These are phyloP conservation scores for Cotesia glomerata DNA, from an alignment of 1,140 invertebrate species.

Conservation along the genomic window DNA sequence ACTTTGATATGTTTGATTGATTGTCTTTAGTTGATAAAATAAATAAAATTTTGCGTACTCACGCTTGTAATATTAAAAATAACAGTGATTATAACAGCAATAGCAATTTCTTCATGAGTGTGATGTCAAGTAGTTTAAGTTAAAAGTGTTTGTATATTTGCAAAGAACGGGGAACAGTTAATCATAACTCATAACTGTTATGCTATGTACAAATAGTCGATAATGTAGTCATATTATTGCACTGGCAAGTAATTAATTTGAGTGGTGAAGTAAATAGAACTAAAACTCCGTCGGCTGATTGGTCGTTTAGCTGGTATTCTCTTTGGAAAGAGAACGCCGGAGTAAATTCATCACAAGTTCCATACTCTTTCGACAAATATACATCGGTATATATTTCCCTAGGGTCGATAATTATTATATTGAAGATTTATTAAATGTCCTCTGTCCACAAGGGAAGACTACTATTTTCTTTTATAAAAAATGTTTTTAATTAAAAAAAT, in stretches of 20 bases:
- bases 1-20: too few relatives aligned
- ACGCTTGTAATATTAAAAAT: too few relatives aligned
- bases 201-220: not conserved
- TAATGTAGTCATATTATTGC: constrained; percentile 34
- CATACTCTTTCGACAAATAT: constrained; percentile 43
- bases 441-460: too few relatives aligned
- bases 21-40: too few relatives aligned
- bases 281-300: not conserved
- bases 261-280: constrained; percentile 44
- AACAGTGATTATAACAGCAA: too few relatives aligned
- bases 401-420: constrained; percentile 24
- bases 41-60: too few relatives aligned
- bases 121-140: too few relatives aligned
- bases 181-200: not conserved
- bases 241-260: constrained; percentile 48
- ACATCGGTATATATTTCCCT: constrained; percentile 42
- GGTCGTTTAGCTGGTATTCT: not conserved
- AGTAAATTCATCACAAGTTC: too few relatives aligned
- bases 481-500: too few relatives aligned
- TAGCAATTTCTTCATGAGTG: too few relatives aligned
- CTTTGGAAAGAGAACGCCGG: not conserved
- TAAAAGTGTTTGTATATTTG: too few relatives aligned
- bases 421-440: not conserved
- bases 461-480: too few relatives aligned
- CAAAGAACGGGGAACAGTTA: not conserved